Percentiles rank a stretch among this genome's conserved stretches.
Conservation (phyloP, 2,888 invertebrate genomes). For the Amblyjoppa fuscipennis region DNA sequence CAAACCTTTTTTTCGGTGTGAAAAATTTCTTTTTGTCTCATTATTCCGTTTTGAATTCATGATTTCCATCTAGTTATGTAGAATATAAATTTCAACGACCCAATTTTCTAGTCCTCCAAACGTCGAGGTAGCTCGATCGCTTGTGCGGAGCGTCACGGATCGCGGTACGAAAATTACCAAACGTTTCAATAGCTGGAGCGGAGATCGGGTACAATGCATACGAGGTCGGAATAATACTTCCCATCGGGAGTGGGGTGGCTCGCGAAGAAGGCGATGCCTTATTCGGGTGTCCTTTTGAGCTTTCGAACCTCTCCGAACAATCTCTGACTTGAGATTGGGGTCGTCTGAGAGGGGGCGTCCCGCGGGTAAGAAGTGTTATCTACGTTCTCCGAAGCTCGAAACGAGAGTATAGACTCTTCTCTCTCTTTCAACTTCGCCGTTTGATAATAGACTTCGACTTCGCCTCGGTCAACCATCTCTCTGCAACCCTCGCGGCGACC, state of each 20-base stretch:
- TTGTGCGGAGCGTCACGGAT: not conserved
- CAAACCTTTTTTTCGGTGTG: too few species aligned
- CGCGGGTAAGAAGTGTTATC: conserved; percentile 82
- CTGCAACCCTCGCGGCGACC: conserved; percentile 1
- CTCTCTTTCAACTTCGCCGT: conserved; percentile 29
- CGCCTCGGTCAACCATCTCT: conserved; percentile 31
- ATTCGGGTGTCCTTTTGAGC: conserved; percentile 82
- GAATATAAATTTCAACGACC: not conserved
- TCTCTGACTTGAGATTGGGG: conserved; percentile 83
- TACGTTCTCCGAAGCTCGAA: conserved; percentile 79
- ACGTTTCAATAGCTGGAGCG: conserved; percentile 61
- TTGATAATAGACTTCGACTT: conserved; percentile 61
- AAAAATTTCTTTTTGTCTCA: too few species aligned
- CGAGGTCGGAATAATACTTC: conserved; percentile 79
- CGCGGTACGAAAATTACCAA: conserved; percentile 25
- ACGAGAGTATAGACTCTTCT: conserved; percentile 68
- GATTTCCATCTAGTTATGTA: not conserved
- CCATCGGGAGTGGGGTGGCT: conserved; percentile 71
- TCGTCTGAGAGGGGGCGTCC: conserved; percentile 76
- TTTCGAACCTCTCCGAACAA: conserved; percentile 82
- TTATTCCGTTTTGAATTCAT: too few species aligned
- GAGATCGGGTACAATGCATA: conserved; percentile 77
- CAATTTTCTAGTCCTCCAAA: too few species aligned
- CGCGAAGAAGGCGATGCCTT: conserved; percentile 74
- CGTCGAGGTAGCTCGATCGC: too few species aligned